phyloP scores from a whole-genome alignment of 2,888 invertebrate genomes.

The Brenthis hecate region DNA sequence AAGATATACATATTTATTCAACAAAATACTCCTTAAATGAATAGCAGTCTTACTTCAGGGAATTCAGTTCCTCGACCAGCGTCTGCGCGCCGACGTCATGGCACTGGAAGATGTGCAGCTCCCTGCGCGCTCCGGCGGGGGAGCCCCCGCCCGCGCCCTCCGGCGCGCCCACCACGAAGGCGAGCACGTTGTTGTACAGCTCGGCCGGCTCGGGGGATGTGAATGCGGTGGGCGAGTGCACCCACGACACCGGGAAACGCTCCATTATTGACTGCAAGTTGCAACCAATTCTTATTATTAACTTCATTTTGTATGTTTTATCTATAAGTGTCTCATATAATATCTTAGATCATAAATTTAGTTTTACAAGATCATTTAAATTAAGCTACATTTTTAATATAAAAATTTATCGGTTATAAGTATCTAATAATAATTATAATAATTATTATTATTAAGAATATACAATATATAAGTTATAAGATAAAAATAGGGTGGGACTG shows the following conservation, averaged over 20 bases:
- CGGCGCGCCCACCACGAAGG: slow-evolving; percentile 93
- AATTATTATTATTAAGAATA: too few relatives aligned
- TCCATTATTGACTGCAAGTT: slow-evolving; percentile 95
- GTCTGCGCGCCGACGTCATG: slow-evolving; percentile 89
- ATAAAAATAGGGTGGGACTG: too few relatives aligned
- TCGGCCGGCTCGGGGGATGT: slow-evolving; percentile 97
- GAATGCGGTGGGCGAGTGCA: slow-evolving; percentile 98
- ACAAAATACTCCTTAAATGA: background rate
- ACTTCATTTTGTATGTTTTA: background rate
- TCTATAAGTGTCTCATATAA: background rate
- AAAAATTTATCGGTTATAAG: background rate
- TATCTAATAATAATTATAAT: too few relatives aligned
- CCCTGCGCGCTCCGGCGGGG: slow-evolving; percentile 81
- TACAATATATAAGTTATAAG: too few relatives aligned
- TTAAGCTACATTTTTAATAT: background rate
- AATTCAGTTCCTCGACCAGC: slow-evolving; percentile 90
- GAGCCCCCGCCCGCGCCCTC: slow-evolving; percentile 41
- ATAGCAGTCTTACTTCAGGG: slow-evolving; percentile 79
- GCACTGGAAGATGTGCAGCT: slow-evolving; percentile 98
- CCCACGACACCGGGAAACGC: slow-evolving; percentile 94
- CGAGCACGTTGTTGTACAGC: slow-evolving; percentile 98
- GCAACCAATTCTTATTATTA: background rate
- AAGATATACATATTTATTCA: too few relatives aligned
- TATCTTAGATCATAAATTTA: too few relatives aligned
- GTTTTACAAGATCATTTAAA: too few relatives aligned